Evolutionary conservation across 2,113 vertebrate genomes (phyloP).

Genomic region (Zeus faber): DNA sequence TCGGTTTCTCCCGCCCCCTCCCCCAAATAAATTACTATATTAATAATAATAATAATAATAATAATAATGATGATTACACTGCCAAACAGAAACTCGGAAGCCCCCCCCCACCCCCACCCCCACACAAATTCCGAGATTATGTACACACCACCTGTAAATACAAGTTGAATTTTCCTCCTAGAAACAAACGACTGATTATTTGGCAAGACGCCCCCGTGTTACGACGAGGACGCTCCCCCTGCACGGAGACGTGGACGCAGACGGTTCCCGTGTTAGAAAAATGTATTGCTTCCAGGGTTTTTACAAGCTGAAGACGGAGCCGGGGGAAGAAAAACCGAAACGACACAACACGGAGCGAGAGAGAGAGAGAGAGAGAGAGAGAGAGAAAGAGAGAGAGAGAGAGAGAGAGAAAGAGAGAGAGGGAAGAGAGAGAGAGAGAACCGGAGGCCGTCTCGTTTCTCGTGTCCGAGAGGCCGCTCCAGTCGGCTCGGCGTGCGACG

Average conservation of each 20-base stretch:
- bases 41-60: constrained; percentile 54
- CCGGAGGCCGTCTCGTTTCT: too few species aligned
- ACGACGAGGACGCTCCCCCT: constrained; percentile 43
- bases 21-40: constrained; percentile 65
- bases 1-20: constrained; percentile 4
- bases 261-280: constrained; percentile 62
- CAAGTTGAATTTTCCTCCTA: constrained; percentile 44
- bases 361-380: too few species aligned
- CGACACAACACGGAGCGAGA: too few species aligned
- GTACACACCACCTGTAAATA: constrained; percentile 61
- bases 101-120: too few species aligned
- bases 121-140: constrained; percentile 66
- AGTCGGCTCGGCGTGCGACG: too few species aligned
- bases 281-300: constrained; percentile 68
- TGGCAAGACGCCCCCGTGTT: constrained; percentile 59
- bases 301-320: constrained; percentile 49
- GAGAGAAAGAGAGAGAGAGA: too few species aligned
- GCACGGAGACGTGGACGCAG: constrained; percentile 44
- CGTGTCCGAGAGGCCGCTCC: too few species aligned
- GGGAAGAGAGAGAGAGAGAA: too few species aligned
- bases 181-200: constrained; percentile 45
- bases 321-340: constrained; percentile 45
- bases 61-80: too few species aligned
- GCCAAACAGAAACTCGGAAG: too few species aligned
- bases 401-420: too few species aligned